Evolutionary conservation across 2,888 invertebrate species (phyloP).

Genomic region (Stenurella melanura): DNA sequence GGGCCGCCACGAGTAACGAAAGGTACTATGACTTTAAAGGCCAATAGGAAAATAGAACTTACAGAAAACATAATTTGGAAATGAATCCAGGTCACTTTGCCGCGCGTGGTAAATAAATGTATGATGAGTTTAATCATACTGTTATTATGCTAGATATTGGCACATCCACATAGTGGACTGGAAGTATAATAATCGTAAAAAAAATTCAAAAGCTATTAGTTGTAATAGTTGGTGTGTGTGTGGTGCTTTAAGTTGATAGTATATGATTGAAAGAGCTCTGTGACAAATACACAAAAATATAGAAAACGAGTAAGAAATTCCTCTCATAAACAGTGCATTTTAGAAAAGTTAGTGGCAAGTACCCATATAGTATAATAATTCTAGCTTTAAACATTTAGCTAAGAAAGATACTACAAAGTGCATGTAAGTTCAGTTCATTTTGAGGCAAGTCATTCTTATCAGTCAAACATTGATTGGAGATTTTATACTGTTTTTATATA

Average conservation of each 20-base stretch:
- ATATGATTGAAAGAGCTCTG: slow-evolving; percentile 1
- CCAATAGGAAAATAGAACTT: too few species aligned
- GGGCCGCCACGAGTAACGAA: too few species aligned
- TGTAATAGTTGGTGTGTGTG: too few species aligned
- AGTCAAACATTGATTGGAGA: not conserved
- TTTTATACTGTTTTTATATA: not conserved
- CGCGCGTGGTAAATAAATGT: too few species aligned
- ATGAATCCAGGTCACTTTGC: too few species aligned
- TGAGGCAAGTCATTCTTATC: not conserved
- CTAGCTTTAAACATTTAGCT: not conserved
- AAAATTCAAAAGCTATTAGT: too few species aligned
- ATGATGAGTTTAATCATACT: too few species aligned
- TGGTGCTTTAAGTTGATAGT: not conserved
- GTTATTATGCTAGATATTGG: too few species aligned
- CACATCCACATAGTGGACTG: too few species aligned
- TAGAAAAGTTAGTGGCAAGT: not conserved
- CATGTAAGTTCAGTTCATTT: not conserved
- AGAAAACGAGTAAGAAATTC: not conserved
- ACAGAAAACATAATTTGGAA: too few species aligned
- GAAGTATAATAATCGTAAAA: too few species aligned
- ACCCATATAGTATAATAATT: not conserved
- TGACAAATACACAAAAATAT: not conserved
- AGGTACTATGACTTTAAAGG: too few species aligned
- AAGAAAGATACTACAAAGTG: not conserved
- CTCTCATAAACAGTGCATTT: not conserved